phyloP scores from a whole-genome alignment of 2,888 invertebrate species.

The Lithophane semibrunnea region DNA sequence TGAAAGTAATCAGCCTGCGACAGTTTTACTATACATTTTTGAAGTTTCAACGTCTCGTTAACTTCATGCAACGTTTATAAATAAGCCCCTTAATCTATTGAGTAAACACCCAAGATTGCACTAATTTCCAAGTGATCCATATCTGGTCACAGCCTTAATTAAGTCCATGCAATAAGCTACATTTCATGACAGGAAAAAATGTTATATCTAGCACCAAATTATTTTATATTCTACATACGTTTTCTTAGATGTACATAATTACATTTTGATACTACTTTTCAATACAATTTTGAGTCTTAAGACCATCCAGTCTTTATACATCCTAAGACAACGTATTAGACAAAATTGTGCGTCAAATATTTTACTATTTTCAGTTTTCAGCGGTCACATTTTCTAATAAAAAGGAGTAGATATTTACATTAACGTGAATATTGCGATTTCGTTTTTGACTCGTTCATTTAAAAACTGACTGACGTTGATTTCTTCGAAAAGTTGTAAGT shows the following conservation, averaged over 20 bases:
- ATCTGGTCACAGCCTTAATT: neutral
- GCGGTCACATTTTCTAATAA: slow-evolving; percentile 68
- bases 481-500: neutral
- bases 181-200: slow-evolving; percentile 30
- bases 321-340: slow-evolving; percentile 49
- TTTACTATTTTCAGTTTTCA: slow-evolving; percentile 84
- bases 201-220: slow-evolving; percentile 46
- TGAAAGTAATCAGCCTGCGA: neutral
- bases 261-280: slow-evolving; percentile 10
- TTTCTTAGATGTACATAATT: slow-evolving; percentile 26
- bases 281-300: slow-evolving; percentile 22
- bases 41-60: neutral
- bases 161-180: slow-evolving; percentile 3
- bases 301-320: slow-evolving; percentile 58
- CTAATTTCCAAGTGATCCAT: neutral
- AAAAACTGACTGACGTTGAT: slow-evolving; percentile 1
- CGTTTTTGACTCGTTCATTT: slow-evolving; percentile 48
- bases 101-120: neutral
- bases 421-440: slow-evolving; percentile 63
- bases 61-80: neutral
- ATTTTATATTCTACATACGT: slow-evolving; percentile 31
- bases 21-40: neutral
- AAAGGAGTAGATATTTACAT: slow-evolving; percentile 71
- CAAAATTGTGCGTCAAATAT: slow-evolving; percentile 78
- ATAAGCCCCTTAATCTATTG: too few species aligned